Evolutionary conservation across 2,113 vertebrate species (phyloP).

Genomic region (Vimba vimba): DNA sequence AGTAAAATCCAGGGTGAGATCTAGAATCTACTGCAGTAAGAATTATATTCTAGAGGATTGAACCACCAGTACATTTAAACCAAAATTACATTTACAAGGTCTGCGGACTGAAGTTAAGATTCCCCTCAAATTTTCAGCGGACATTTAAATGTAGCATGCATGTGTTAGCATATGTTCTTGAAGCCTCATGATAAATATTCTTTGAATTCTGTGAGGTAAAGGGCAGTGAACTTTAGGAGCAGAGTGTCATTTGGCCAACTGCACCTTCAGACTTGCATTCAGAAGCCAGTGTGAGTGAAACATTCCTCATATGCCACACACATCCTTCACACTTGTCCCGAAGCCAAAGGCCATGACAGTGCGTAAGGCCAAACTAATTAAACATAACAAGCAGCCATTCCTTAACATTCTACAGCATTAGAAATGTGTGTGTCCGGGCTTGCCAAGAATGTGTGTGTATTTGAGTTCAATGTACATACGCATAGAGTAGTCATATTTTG

Average conservation of each 20-base stretch:
- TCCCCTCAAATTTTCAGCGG: neutral
- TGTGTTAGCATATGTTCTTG: neutral
- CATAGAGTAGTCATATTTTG: constrained; percentile 21
- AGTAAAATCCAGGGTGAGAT: neutral
- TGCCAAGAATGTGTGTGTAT: constrained; percentile 21
- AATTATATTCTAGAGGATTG: neutral
- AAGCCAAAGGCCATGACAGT: constrained; percentile 29
- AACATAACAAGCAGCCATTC: constrained; percentile 36
- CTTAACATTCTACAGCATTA: constrained; percentile 1
- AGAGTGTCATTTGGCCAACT: neutral
- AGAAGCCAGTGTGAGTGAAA: constrained; percentile 29
- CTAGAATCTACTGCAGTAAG: neutral
- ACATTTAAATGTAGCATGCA: neutral
- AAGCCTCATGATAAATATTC: neutral
- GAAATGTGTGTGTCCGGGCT: constrained; percentile 40
- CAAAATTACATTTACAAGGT: neutral
- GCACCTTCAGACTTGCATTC: neutral
- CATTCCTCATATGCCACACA: constrained; percentile 28
- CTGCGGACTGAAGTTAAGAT: neutral
- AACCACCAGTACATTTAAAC: neutral
- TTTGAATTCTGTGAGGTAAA: neutral
- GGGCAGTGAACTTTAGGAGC: neutral
- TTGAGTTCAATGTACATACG: neutral
- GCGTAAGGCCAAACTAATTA: constrained; percentile 20
- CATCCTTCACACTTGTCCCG: constrained; percentile 1